Conservation (phyloP, 2,797 vertebrate genomes). For the Pseudochaenichthys georgianus region DNA sequence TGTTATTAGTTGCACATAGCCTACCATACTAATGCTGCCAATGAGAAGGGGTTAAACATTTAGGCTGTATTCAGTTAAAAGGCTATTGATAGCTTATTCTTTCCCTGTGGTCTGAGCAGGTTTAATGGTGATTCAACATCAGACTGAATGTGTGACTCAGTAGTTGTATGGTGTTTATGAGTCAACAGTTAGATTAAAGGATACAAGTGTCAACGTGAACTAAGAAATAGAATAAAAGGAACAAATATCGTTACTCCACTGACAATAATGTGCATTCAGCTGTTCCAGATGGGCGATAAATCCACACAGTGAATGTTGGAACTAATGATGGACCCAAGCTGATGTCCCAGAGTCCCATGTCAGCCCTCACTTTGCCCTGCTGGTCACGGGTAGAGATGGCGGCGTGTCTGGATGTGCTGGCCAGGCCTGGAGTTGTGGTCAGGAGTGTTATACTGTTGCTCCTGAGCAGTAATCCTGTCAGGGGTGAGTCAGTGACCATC, state of each 20-base stretch:
- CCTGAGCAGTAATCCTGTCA: conserved; percentile 71
- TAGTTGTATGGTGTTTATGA: conserved; percentile 32
- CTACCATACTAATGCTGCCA: neutral
- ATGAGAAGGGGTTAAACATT: neutral
- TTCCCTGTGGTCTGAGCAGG: conserved; percentile 37
- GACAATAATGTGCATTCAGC: conserved; percentile 27
- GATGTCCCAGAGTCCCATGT: conserved; percentile 55
- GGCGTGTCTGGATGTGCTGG: conserved; percentile 56
- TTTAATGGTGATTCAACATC: conserved; percentile 69
- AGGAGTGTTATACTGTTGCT: conserved; percentile 77
- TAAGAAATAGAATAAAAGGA: neutral
- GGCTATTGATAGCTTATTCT: conserved; percentile 44
- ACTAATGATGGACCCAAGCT: conserved; percentile 70
- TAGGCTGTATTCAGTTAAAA: neutral
- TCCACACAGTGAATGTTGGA: conserved; percentile 28
- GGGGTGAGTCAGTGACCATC: conserved; percentile 81
- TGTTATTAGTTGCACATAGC: neutral
- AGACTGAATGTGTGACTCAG: conserved; percentile 65
- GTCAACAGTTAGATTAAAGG: conserved; percentile 34
- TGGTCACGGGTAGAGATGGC: conserved; percentile 73
- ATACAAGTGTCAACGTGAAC: conserved; percentile 4
- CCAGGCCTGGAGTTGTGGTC: conserved; percentile 63
- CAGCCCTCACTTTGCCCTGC: conserved; percentile 54
- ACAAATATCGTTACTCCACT: conserved; percentile 7
- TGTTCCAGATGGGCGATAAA: conserved; percentile 28